Percentiles rank a stretch among this genome's conserved stretches.
These are phyloP conservation scores for Schizothorax lantsangensis DNA, from an alignment of 2,797 vertebrate genomes.

Conservation along the genomic window DNA sequence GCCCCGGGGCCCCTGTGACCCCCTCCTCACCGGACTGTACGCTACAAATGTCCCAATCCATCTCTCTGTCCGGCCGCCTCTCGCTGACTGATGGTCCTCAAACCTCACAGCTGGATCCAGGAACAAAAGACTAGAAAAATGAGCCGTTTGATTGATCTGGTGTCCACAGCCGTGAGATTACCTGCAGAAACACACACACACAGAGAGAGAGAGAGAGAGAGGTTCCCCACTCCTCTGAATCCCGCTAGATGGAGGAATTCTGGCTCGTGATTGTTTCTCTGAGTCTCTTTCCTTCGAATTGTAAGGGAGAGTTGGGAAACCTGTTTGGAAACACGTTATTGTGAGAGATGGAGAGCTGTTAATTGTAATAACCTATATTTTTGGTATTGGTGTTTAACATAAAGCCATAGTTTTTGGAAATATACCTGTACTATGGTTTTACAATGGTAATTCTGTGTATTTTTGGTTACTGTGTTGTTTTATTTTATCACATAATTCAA, in stretches of 20 bases:
- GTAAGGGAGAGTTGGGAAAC: background rate
- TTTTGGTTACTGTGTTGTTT: background rate
- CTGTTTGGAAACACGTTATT: background rate
- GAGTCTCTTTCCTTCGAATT: background rate
- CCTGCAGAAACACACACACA: constrained; percentile 6
- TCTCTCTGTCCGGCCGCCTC: constrained; percentile 91
- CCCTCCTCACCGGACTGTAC: constrained; percentile 78
- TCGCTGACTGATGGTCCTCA: constrained; percentile 90
- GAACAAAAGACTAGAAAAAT: constrained; percentile 79
- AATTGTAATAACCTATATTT: background rate
- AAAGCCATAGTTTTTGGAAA: background rate
- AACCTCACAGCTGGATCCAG: constrained; percentile 91
- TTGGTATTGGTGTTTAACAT: background rate
- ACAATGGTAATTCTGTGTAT: background rate
- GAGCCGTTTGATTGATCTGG: constrained; percentile 80
- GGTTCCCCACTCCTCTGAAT: no score
- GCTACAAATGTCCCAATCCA: constrained; percentile 88
- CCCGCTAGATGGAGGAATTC: no score
- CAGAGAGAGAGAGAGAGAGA: no score
- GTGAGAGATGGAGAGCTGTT: background rate
- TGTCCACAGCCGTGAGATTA: constrained; percentile 71
- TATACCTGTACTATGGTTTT: background rate
- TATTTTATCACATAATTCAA: background rate
- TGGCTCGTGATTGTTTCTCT: no score
- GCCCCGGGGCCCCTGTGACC: constrained; percentile 63